Evolutionary conservation across 30 jellyfish, hydroid and myxozoan genomes (phyloP), one percentile per base, ranked within the genome.

Genomic region (Aurelia aurita complex sp. Pacific): DNA sequence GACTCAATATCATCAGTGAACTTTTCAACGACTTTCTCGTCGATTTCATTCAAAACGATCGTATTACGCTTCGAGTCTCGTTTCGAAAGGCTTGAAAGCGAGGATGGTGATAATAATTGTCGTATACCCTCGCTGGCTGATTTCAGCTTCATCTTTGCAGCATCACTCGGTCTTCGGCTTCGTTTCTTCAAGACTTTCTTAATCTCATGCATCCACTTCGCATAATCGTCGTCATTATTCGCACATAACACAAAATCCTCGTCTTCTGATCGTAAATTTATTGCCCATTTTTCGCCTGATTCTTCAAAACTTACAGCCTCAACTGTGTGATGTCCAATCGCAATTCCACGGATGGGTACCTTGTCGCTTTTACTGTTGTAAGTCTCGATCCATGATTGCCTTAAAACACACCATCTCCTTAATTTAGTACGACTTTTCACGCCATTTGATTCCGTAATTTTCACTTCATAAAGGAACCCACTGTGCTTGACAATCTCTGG

Each of bases 21-120:
- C 51, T 87, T 91, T 72, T 89, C 96, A 12, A 95, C 86, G 54
- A 85, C 96, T 50, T 89, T 86, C 70, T 90, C 86, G 80, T 95
- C 99, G 14, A 71, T 87, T 32, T 86, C 97, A 35, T 78, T 67
- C 69, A 89, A 53, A 52, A 86, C 86, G 66, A 95, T 90, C 42
- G 98, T 95, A 85, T 59, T 90, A 61, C 97, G 83, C 67, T 85
- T 90, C 57, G 90, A 83, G 77, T 95, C 92, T 77, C 97, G 81
- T 42, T 78, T 81, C 67, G 81, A 76, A 14, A 67, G 9, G 11
- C 97, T 94, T 23, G 88, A 38, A 33, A 76, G 91, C 23, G 97
- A 71, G 64, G 90, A 77, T 60, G 88, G 51, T 19, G 88, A 69
- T 5, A 76, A 65, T 54, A 80, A 35, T 62, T 74, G 90, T n/a